Evolutionary conservation across 1,140 invertebrate species (phyloP).

Genomic region (Drosophila lowei): DNA sequence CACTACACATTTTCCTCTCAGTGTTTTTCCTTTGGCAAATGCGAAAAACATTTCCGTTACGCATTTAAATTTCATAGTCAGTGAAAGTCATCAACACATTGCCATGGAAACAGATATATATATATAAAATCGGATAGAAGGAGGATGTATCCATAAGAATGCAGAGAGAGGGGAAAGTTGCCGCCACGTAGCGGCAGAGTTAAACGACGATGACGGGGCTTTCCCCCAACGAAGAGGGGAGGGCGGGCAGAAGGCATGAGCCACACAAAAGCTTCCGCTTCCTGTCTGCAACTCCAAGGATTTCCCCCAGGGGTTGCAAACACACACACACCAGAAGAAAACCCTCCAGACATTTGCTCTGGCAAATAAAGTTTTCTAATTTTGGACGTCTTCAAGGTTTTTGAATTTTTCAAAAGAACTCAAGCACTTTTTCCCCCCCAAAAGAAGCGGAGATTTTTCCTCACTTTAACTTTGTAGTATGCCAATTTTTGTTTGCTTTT

Average conservation of each 20-base stretch:
- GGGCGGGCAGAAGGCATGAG: conserved; percentile 18
- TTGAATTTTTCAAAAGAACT: conserved; percentile 62
- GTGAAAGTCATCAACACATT: conserved; percentile 81
- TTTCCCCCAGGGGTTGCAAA: conserved; percentile 74
- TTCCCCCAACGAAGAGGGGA: neutral
- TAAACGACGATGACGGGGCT: conserved; percentile 19
- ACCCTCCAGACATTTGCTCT: conserved; percentile 41
- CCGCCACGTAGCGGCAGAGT: conserved; percentile 3
- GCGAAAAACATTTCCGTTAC: conserved; percentile 76
- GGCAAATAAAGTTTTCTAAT: conserved; percentile 82
- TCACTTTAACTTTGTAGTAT: conserved; percentile 50
- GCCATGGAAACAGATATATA: neutral
- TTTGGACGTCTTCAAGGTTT: conserved; percentile 72
- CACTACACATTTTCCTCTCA: too few species aligned
- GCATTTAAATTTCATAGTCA: conserved; percentile 82
- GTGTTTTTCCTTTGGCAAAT: conserved; percentile 9
- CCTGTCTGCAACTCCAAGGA: conserved; percentile 75
- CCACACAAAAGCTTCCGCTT: conserved; percentile 81
- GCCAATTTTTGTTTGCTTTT: conserved; percentile 68
- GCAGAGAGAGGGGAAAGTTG: neutral
- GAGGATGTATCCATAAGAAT: too few species aligned
- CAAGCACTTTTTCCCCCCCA: conserved; percentile 24
- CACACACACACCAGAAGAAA: conserved; percentile 28
- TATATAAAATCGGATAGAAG: too few species aligned
- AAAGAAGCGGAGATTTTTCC: conserved; percentile 31